A percentile compares a stretch with the other conserved stretches of the same genome.
Evolutionary conservation across 2,113 vertebrate species (phyloP).

Genomic region (Capricornis sumatraensis): DNA sequence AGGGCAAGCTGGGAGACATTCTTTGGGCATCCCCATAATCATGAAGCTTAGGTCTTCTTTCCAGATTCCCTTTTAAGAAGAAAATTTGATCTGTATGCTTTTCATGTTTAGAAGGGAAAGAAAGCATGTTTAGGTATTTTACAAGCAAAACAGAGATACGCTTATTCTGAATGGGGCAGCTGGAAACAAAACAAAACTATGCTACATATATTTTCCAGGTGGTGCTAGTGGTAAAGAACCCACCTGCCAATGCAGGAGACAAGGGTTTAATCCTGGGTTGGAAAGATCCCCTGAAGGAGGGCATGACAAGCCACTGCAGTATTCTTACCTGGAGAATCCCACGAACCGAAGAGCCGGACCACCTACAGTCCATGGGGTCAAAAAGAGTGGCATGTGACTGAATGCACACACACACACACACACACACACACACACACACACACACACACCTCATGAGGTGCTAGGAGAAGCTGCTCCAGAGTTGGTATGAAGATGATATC

Average conservation of each 20-base stretch:
- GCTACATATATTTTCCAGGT: background rate
- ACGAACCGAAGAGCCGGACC: rapidly evolving
- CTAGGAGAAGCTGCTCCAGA: background rate
- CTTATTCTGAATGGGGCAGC: background rate
- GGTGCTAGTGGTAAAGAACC: background rate
- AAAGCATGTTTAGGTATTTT: background rate
- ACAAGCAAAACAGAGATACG: background rate
- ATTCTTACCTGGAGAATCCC: background rate
- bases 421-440: background rate
- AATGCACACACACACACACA: background rate
- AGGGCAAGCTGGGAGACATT: background rate
- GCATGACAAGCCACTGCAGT: background rate
- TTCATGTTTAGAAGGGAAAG: background rate
- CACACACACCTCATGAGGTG: background rate
- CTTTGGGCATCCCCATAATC: no score
- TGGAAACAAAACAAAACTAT: no score
- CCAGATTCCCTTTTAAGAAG: background rate
- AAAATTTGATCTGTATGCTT: background rate
- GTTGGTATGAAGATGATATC: rapidly evolving
- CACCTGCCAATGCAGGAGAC: background rate
- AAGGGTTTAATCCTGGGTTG: background rate
- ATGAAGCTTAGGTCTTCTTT: background rate
- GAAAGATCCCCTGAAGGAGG: background rate
- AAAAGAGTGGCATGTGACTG: background rate
- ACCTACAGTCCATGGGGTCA: background rate